Base-by-base conservation (phyloP, 2,797 vertebrate genomes). In the Poeciliopsis gracilis region DNA sequence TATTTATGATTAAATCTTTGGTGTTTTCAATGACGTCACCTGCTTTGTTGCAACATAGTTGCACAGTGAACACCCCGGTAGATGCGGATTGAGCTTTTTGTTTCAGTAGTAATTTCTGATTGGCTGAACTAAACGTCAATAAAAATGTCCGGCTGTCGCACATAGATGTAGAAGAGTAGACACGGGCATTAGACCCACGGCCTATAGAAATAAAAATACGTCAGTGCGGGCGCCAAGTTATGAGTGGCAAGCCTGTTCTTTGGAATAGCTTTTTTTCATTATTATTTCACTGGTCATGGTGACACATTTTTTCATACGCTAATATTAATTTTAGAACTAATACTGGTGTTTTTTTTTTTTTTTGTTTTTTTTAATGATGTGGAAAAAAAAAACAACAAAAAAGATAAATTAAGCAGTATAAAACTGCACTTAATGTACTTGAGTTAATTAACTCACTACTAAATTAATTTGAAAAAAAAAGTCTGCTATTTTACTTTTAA, bases 31-130 rank as follows among this genome's bases (percentile, higher is more conserved):
- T 86, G 25, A 87, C 69, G 51, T 87, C 72, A 79, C 11, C 15
- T 0, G 4, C 12, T 9, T 9, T 4, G 5, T 61, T 33, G 59
- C 28, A 8, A 61, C 59, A 61, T 15, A 33, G 59, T 18, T 30
- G 15, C 57, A 61, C 16, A 30, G 18, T 71, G 72, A 76, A 74
- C 74, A 8, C 72, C 81, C 70, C 20, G 0, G 0, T n/a, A 0
- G 45, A 28, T 36, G 5, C 72, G 81, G 86, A 91, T 92, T 92
- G 82, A 88, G 3, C 57, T 0, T 1, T 59, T 20, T 10, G 0
- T 57, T 15, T 8, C 18, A 59, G 82, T 91, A 82, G 89, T 92
- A 92, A 78, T 30, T 38, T 74, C 7, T 33, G 23, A 82, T 93
- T 92, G 92, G 91, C 47, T 90, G 0, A 15, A 0, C 0, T 2